Conservation (phyloP, 1,140 invertebrate species). For the Eciton burchellii region DNA sequence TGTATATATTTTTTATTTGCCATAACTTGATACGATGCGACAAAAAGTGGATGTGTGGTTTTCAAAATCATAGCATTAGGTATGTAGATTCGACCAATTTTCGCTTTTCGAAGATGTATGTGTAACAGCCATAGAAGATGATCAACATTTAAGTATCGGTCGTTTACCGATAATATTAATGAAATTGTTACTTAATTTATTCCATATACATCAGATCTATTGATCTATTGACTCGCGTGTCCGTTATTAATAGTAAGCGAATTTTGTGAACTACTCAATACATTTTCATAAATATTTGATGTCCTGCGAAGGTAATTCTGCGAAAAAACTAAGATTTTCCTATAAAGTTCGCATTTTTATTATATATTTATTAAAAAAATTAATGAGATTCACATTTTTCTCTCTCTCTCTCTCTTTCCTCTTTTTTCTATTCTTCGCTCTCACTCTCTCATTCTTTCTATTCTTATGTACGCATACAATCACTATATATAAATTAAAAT, state of each 20-base stretch:
- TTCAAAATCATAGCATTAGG: conserved; percentile 5
- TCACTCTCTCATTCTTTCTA: conserved; percentile 42
- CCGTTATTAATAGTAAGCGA: conserved; percentile 38
- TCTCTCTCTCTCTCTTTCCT: neutral
- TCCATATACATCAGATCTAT: conserved; percentile 40
- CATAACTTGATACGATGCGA: conserved; percentile 51
- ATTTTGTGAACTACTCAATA: conserved; percentile 39
- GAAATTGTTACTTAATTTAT: conserved; percentile 38
- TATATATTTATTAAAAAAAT: conserved; percentile 51
- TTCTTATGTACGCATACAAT: conserved; percentile 47
- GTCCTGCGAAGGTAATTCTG: conserved; percentile 25
- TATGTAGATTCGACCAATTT: conserved; percentile 12
- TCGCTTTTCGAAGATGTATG: neutral
- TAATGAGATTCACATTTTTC: conserved; percentile 36
- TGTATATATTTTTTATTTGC: too few relatives aligned
- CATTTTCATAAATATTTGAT: conserved; percentile 26
- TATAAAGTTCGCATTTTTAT: conserved; percentile 33
- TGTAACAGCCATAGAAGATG: neutral
- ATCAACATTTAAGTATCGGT: conserved; percentile 41
- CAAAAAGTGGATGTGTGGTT: conserved; percentile 11
- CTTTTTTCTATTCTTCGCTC: neutral
- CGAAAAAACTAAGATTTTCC: conserved; percentile 35
- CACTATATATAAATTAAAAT: conserved; percentile 64
- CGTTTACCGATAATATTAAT: conserved; percentile 43
- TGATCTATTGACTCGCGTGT: neutral